A percentile compares a stretch with the other conserved stretches of the same genome.
These are phyloP conservation scores for Microtus montanus DNA, from an alignment of 2,113 vertebrate genomes.

Conservation along the genomic window DNA sequence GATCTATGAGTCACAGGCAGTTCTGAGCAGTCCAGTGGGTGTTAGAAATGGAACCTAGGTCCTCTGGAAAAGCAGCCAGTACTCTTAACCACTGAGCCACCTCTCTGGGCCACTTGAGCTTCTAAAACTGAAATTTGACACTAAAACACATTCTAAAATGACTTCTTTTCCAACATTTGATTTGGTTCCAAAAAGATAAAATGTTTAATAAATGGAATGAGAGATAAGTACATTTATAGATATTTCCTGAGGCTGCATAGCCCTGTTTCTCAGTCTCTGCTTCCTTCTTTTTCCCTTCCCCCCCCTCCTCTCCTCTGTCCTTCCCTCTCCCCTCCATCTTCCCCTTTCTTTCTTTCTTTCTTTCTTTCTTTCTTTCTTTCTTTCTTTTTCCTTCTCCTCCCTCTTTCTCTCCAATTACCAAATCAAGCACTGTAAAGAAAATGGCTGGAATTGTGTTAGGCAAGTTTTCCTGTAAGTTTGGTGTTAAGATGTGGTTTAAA, in stretches of 20 bases:
- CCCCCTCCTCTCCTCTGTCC: neutral
- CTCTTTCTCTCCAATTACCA: neutral
- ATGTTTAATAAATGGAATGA: neutral
- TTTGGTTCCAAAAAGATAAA: neutral
- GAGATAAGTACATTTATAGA: neutral
- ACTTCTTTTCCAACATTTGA: neutral
- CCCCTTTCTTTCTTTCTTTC: neutral
- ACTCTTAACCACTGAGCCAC: neutral
- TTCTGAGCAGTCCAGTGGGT: neutral
- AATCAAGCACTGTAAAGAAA: neutral
- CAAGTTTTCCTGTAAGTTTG: neutral
- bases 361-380: neutral
- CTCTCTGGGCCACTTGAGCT: neutral
- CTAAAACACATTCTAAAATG: neutral
- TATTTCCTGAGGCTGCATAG: neutral
- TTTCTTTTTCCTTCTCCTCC: neutral
- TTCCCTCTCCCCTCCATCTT: neutral
- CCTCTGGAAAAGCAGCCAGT: neutral
- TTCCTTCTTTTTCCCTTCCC: neutral
- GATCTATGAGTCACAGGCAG: neutral
- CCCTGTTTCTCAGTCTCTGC: neutral
- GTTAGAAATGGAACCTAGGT: neutral
- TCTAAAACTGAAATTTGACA: neutral
- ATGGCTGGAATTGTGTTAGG: neutral
- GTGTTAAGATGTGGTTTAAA: neutral